phyloP scores from a whole-genome alignment of 1,140 invertebrate species.

The Dinothrombium tinctorium region DNA sequence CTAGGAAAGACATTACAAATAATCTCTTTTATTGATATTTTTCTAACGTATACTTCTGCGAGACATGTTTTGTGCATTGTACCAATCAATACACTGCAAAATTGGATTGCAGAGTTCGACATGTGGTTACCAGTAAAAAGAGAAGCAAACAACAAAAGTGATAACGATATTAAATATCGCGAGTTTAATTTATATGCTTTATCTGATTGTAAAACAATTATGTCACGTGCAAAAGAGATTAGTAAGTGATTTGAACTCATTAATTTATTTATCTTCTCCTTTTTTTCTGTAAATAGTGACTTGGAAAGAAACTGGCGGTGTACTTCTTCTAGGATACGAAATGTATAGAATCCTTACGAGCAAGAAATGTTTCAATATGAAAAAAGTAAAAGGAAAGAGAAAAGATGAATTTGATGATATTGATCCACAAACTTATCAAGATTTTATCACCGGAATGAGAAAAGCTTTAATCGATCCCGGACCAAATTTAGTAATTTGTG shows the following conservation, averaged over 20 bases:
- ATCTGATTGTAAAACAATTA: slow-evolving; percentile 81
- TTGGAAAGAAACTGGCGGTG: slow-evolving; percentile 66
- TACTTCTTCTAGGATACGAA: slow-evolving; percentile 92
- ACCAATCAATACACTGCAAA: slow-evolving; percentile 95
- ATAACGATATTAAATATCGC: slow-evolving; percentile 29
- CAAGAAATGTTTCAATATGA: slow-evolving; percentile 3
- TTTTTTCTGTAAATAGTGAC: slow-evolving; percentile 26
- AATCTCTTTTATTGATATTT: slow-evolving; percentile 84
- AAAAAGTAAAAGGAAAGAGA: slow-evolving; percentile 6
- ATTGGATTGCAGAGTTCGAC: slow-evolving; percentile 93
- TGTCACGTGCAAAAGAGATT: slow-evolving; percentile 47
- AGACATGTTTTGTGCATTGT: slow-evolving; percentile 83
- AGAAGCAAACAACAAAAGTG: background rate
- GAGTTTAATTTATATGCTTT: slow-evolving; percentile 68
- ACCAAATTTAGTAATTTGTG: slow-evolving; percentile 80
- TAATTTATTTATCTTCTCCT: background rate
- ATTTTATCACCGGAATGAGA: slow-evolving; percentile 41
- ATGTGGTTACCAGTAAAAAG: slow-evolving; percentile 56
- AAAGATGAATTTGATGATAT: slow-evolving; percentile 2
- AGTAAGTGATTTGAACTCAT: slow-evolving; percentile 19
- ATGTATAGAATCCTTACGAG: slow-evolving; percentile 37
- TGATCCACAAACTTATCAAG: slow-evolving; percentile 10
- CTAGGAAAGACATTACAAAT: slow-evolving; percentile 33
- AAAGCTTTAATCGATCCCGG: slow-evolving; percentile 65
- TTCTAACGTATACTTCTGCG: slow-evolving; percentile 64